Evolutionary conservation across 2,113 vertebrate genomes (phyloP).

Genomic region (Cathartes aura): DNA sequence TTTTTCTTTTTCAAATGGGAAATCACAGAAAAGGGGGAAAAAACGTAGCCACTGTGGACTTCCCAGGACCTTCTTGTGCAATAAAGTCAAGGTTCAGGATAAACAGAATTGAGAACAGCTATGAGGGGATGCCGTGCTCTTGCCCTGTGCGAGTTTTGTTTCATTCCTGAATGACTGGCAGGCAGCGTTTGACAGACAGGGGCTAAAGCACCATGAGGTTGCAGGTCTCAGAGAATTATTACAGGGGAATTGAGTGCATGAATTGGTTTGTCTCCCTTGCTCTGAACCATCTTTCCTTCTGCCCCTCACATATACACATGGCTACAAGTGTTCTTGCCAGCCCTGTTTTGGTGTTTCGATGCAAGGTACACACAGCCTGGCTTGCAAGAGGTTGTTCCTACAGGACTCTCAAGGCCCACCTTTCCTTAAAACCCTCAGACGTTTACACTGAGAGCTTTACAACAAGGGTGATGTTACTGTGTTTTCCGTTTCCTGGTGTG

Average conservation of each 20-base stretch:
- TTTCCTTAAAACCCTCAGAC: neutral
- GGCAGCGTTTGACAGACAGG: neutral
- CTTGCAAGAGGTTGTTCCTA: neutral
- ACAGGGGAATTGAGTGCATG: neutral
- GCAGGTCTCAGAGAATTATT: neutral
- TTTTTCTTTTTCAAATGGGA: neutral
- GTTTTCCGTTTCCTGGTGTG: neutral
- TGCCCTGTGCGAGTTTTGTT: neutral
- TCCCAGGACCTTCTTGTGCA: neutral
- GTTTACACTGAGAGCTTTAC: neutral
- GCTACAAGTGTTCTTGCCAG: neutral
- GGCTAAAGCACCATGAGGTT: neutral
- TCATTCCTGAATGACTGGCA: neutral
- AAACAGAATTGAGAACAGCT: neutral
- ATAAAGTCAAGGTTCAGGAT: neutral
- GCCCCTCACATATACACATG: neutral
- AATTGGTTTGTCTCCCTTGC: neutral
- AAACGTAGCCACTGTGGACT: neutral
- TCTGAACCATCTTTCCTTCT: neutral
- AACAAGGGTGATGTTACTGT: neutral
- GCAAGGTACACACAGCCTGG: neutral
- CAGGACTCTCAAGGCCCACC: neutral
- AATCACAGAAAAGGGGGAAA: neutral
- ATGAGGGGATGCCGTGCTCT: neutral
- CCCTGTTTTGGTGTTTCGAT: rapidly evolving